Base-by-base conservation (phyloP, 2,797 vertebrate species). In the Acipenser oxyrinchus region DNA sequence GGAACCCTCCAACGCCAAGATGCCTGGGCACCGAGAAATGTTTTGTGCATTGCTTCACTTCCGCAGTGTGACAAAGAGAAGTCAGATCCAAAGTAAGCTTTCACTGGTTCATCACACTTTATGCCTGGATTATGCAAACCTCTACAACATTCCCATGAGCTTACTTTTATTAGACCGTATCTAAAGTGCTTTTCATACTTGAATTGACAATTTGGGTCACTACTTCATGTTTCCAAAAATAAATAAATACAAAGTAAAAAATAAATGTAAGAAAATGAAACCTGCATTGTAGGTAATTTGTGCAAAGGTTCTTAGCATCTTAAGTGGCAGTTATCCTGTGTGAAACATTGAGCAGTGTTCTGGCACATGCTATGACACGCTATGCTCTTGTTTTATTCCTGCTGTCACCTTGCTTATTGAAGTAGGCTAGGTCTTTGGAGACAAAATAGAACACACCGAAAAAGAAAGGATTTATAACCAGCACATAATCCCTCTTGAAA, bases 1-100 rank as follows among this genome's bases (percentile, higher is more conserved):
- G 18, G 49, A 71, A 53, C 18, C 6, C 10, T 64, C 52, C 63
- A 15, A 49, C 53, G 9, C 49, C 60, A 59, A 60, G 69, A 52
- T 52, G 51, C 53, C 23, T 7, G 15, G 65, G 49, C 37, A 51
- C 65, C 60, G 23, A 50, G 48, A 8, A 49, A 62, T 66, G 69
- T 50, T 61, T 63, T 60, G 53, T 59, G 61, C 61, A 66, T 48
- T 53, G 52, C n/a, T 23, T 51, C 18, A 6, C 7, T 51, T 10
- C 6, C 6, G 10, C 49, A 23, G n/a, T 49, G 53, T 6, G 7
- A 13, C 10, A n/a, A n/a, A 58, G 13, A 58, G 13, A n/a, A 58
- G 66, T 8, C 11, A 66, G 49, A 51, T 66, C 13, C 10, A 66
- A 61, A 60, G 48, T 48, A 10, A 60, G 13, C 57, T 10, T 11